Evolutionary conservation across 2,797 vertebrate species (phyloP), one percentile per base, ranked within the genome.

Genomic region (Carapus acus): DNA sequence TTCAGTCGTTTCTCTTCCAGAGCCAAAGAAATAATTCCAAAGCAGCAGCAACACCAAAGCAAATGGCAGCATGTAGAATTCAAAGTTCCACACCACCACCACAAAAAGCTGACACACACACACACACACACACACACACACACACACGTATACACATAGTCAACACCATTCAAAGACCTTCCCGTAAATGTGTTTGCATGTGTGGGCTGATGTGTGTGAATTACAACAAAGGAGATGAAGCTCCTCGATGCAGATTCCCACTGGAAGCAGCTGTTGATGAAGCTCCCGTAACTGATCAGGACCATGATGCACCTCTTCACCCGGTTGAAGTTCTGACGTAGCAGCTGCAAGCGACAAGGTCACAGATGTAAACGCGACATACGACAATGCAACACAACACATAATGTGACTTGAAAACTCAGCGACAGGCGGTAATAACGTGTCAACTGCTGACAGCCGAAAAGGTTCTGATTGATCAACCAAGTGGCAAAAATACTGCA

Each of bases 21-120:
- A 86, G 72, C 77, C 57, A 52, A 92, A 87, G 79, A 92, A 86
- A 78, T 88, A 95, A 85, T 94, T 93, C 92, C 93, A 97, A 38
- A 81, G 79, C 69, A 98, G 77, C 17, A 93, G 83, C 62, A 93
- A 73, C 78, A 96, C 73, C 63, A 94, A 71, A 38, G 73, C 76
- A 73, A 96, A 76, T 0, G 94, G 93, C 60, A 94, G 66, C 94
- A 97, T 94, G 86, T 93, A 96, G 76, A 95, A 81, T 84, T 98
- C 92, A 54, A 98, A 94, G 87, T 94, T 96, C 94, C 93, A 97
- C 42, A 96, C 92, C 54, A 89, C 89, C 73, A 93, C 77, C 73
- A 98, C 89, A 34, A 96, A 98, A 46, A 94, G 74, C 94, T 98
- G 67, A 0, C 6, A 17, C 12, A 52, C 22, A n/a, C 38, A 43